Evolutionary conservation across 2,113 vertebrate genomes (phyloP).

Genomic region (Semicossyphus pulcher): DNA sequence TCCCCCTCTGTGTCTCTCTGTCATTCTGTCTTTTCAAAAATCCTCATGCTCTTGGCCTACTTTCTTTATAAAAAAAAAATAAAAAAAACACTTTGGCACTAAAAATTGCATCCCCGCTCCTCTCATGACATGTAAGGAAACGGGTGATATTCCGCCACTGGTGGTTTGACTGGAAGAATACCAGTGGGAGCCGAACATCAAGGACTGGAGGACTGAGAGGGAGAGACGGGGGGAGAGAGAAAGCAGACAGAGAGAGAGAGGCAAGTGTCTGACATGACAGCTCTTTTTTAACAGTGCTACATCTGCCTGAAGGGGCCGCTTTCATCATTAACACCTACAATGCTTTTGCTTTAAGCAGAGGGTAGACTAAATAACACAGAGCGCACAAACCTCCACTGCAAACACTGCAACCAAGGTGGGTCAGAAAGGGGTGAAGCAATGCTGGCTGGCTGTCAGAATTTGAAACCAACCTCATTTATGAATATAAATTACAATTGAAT

Average conservation of each 20-base stretch:
- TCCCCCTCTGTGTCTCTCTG: slow-evolving; percentile 42
- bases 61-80: slow-evolving; percentile 53
- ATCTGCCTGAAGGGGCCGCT: slow-evolving; percentile 54
- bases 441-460: not conserved
- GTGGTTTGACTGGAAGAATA: slow-evolving; percentile 59
- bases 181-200: slow-evolving; percentile 62
- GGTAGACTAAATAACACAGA: not conserved
- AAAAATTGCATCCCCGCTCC: slow-evolving; percentile 65
- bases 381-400: not conserved
- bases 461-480: not conserved
- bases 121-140: slow-evolving; percentile 69
- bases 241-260: slow-evolving; percentile 22
- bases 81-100: slow-evolving; percentile 52
- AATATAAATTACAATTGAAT: not conserved
- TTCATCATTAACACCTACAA: slow-evolving; percentile 60
- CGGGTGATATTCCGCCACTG: slow-evolving; percentile 58
- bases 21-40: slow-evolving; percentile 58
- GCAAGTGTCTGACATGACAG: slow-evolving; percentile 51
- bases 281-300: slow-evolving; percentile 23
- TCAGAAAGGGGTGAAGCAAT: slow-evolving; percentile 3
- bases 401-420: slow-evolving; percentile 6
- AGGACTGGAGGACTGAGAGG: slow-evolving; percentile 53
- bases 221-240: slow-evolving; percentile 18
- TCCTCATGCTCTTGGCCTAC: slow-evolving; percentile 73
- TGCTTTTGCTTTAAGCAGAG: slow-evolving; percentile 20